phyloP scores from a whole-genome alignment of 2,888 invertebrate genomes.

The Zygothrica quintamaculata region DNA sequence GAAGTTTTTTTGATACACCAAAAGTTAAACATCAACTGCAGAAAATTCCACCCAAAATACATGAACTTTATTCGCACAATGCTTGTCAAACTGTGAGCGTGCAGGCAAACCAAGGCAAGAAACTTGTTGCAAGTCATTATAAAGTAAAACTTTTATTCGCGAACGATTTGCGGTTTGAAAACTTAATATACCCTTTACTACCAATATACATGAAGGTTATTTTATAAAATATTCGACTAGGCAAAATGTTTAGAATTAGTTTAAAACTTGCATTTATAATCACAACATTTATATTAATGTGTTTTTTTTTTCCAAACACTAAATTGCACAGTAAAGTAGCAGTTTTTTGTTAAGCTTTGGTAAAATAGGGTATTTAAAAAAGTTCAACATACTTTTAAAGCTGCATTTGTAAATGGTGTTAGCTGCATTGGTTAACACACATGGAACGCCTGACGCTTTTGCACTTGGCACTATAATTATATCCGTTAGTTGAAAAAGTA shows the following conservation, averaged over 20 bases:
- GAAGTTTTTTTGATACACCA: no score
- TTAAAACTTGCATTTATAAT: no score
- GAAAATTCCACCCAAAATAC: neutral
- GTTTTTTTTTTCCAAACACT: no score
- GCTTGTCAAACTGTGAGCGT: constrained; percentile 10
- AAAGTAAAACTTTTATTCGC: constrained; percentile 47
- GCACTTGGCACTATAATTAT: constrained; percentile 39
- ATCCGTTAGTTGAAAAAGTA: constrained; percentile 28
- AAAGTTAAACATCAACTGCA: no score
- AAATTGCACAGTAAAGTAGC: no score
- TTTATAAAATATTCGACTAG: no score
- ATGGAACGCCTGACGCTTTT: constrained; percentile 30
- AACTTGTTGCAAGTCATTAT: constrained; percentile 44
- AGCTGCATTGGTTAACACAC: constrained; percentile 22
- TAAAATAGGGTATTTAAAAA: neutral
- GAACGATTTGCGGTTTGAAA: constrained; percentile 48
- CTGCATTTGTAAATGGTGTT: constrained; percentile 10
- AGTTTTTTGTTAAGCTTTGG: no score
- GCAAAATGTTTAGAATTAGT: no score
- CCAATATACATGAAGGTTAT: neutral
- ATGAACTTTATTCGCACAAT: constrained; percentile 1
- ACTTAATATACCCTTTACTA: constrained; percentile 18
- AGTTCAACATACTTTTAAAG: constrained; percentile 4
- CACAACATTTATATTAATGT: no score
- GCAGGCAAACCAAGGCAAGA: constrained; percentile 26